These are phyloP conservation scores for Opisthograptis luteolata DNA, from an alignment of 2,888 invertebrate genomes.

Conservation along the genomic window DNA sequence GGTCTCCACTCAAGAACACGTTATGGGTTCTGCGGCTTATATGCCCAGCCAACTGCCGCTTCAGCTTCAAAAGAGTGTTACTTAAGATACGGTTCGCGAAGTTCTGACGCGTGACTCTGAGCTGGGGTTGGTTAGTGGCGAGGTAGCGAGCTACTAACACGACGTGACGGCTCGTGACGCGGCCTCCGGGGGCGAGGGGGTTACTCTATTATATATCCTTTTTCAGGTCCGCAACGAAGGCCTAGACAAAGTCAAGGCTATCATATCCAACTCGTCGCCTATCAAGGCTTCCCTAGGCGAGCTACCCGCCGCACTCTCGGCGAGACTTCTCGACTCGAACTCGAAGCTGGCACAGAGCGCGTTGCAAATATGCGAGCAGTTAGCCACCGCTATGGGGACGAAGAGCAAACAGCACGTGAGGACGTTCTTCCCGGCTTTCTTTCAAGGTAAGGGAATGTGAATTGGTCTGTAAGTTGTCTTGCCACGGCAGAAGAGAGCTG, in stretches of 20 bases:
- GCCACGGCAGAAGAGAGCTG: too few species aligned
- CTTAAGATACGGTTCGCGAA: neutral
- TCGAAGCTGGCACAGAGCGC: conserved; percentile 95
- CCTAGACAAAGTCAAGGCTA: conserved; percentile 87
- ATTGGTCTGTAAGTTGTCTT: too few species aligned
- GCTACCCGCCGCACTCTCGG: conserved; percentile 90
- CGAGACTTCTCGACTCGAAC: conserved; percentile 94
- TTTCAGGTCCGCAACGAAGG: conserved; percentile 88
- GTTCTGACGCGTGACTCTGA: neutral
- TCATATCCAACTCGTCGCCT: conserved; percentile 90
- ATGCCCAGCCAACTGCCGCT: too few species aligned
- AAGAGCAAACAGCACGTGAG: conserved; percentile 91
- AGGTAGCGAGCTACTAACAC: neutral
- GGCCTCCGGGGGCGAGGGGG: too few species aligned
- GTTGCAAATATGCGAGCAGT: conserved; percentile 91
- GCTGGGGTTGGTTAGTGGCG: neutral
- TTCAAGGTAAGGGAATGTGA: conserved; percentile 86
- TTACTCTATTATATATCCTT: too few species aligned
- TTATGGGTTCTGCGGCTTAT: too few species aligned
- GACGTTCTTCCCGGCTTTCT: conserved; percentile 92
- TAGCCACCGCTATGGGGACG: conserved; percentile 93
- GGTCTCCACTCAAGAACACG: too few species aligned
- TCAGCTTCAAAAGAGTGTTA: too few species aligned
- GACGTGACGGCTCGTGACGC: too few species aligned
- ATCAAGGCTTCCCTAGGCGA: conserved; percentile 94